These are phyloP conservation scores for Hexactinellida sp. DNA, from an alignment of 37 sponge, comb jelly and placozoan species.

Conservation along the genomic window DNA sequence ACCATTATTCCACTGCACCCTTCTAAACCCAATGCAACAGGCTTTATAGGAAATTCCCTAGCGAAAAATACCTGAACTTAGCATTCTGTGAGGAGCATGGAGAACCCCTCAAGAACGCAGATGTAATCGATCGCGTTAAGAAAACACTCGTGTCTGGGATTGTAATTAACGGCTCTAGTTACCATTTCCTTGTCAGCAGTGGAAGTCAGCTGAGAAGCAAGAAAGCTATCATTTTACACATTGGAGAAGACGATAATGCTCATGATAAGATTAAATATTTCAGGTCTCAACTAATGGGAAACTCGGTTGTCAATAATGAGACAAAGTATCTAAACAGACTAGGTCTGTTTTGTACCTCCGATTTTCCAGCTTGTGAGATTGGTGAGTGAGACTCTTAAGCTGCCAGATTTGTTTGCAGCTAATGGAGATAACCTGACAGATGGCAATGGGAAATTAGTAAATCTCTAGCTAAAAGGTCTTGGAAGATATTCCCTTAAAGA, in stretches of 20 bases:
- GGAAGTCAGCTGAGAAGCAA: constrained; percentile 12
- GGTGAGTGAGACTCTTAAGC: neutral
- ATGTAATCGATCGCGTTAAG: neutral
- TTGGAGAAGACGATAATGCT: neutral
- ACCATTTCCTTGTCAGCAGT: neutral
- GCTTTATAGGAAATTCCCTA: neutral
- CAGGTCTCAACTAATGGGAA: neutral
- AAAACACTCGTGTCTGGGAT: neutral
- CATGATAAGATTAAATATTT: neutral
- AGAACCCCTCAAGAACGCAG: neutral
- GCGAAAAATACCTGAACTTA: neutral
- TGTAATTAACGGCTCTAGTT: neutral
- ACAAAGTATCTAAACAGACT: neutral
- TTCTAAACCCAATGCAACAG: neutral
- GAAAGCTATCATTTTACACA: neutral
- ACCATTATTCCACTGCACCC: neutral
- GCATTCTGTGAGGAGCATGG: neutral
- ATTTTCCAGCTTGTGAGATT: neutral
- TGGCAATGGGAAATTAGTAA: neutral
- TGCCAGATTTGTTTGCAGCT: neutral
- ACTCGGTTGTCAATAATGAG: neutral
- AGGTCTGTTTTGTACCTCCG: neutral
- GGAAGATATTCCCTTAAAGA: neutral
- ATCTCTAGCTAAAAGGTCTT: too few relatives aligned
- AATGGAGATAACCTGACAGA: neutral